phyloP scores from a whole-genome alignment of 1,140 invertebrate genomes.

The Globodera ellingtonae region DNA sequence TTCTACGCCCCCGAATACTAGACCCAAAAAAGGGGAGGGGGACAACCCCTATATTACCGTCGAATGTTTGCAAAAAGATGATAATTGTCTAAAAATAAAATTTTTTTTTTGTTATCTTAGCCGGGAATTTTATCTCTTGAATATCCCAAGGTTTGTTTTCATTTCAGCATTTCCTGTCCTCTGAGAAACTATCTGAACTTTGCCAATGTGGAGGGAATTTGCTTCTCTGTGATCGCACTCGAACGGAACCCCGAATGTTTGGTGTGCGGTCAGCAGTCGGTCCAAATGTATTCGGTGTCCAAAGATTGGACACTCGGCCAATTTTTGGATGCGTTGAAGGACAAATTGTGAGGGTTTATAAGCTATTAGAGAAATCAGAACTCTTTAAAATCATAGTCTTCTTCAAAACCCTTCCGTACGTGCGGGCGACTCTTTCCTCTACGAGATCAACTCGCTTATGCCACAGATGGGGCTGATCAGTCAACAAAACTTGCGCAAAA shows the following conservation, averaged over 20 bases:
- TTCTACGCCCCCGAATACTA: too few relatives aligned
- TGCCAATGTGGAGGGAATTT: constrained; percentile 92
- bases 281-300: constrained; percentile 14
- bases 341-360: constrained; percentile 42
- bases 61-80: too few relatives aligned
- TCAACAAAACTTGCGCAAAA: constrained; percentile 47
- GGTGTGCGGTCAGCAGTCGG: constrained; percentile 45
- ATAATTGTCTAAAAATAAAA: too few relatives aligned
- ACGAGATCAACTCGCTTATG: constrained; percentile 51
- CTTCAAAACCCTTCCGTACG: constrained; percentile 52
- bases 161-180: constrained; percentile 77
- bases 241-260: constrained; percentile 73
- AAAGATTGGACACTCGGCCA: constrained; percentile 25
- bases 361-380: neutral
- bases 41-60: too few relatives aligned
- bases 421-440: constrained; percentile 44
- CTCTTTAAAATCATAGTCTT: constrained; percentile 41
- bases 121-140: too few relatives aligned
- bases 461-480: constrained; percentile 49
- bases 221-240: constrained; percentile 90
- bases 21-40: too few relatives aligned
- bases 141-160: neutral
- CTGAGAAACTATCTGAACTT: constrained; percentile 97
- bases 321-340: constrained; percentile 44
- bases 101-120: too few relatives aligned